Evolutionary conservation across 2,797 vertebrate species (phyloP).

Genomic region (Triplophysa yarkandensis): DNA sequence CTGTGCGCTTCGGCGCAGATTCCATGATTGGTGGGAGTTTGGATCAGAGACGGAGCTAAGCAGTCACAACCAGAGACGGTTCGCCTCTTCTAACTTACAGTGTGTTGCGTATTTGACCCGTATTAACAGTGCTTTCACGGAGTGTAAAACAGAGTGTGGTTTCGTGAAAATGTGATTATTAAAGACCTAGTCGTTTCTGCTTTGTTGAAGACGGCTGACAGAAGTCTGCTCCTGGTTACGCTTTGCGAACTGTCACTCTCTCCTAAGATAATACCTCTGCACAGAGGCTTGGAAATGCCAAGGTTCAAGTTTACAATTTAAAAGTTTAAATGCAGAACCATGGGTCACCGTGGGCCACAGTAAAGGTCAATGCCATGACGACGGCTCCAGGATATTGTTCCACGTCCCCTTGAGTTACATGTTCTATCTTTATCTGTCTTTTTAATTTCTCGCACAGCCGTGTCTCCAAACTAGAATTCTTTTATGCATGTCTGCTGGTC

Average conservation of each 20-base stretch:
- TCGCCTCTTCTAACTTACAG: slow-evolving; percentile 33
- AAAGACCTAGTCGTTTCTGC: slow-evolving; percentile 26
- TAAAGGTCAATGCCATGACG: slow-evolving; percentile 72
- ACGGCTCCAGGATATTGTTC: slow-evolving; percentile 68
- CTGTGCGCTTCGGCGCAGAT: slow-evolving; percentile 50
- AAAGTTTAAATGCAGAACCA: slow-evolving; percentile 64
- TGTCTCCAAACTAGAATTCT: slow-evolving; percentile 13
- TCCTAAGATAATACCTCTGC: slow-evolving; percentile 61
- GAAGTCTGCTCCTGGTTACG: slow-evolving; percentile 48
- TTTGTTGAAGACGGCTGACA: slow-evolving; percentile 48
- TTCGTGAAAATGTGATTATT: slow-evolving; percentile 25
- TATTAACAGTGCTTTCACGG: slow-evolving; percentile 46
- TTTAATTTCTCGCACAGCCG: slow-evolving; percentile 9
- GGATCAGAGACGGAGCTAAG: slow-evolving; percentile 52
- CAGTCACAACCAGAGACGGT: slow-evolving; percentile 48
- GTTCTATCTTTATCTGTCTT: slow-evolving; percentile 43
- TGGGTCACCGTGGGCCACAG: slow-evolving; percentile 71
- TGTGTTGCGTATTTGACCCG: slow-evolving; percentile 42
- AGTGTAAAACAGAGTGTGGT: slow-evolving; percentile 22
- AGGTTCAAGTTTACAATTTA: slow-evolving; percentile 73
- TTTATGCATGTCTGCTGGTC: background rate
- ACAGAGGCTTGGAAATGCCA: slow-evolving; percentile 74
- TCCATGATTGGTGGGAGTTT: slow-evolving; percentile 49
- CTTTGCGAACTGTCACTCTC: slow-evolving; percentile 51
- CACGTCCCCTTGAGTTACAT: slow-evolving; percentile 33